Conservation (phyloP, 2,797 vertebrate species). For the Setipinna tenuifilis region DNA sequence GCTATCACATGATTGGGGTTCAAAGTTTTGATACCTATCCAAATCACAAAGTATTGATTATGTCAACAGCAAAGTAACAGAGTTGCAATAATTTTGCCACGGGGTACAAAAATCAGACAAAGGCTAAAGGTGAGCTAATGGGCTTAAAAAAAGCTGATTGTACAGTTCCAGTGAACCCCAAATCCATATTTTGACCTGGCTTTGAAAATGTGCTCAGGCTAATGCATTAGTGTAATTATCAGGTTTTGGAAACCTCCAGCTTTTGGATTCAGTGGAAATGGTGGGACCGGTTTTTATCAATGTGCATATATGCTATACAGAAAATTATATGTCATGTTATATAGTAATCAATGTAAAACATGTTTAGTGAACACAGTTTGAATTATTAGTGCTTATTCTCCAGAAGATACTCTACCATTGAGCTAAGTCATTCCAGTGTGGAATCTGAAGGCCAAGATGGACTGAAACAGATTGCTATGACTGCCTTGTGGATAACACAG, state of each 20-base stretch:
- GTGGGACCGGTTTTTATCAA: background rate
- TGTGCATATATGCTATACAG: background rate
- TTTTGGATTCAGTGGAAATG: background rate
- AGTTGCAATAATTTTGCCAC: background rate
- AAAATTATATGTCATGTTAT: no score
- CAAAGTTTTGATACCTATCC: background rate
- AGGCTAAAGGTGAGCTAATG: background rate
- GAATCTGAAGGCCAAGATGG: background rate
- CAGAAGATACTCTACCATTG: background rate
- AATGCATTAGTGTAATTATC: background rate
- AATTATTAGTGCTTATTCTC: background rate
- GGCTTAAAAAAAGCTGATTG: background rate
- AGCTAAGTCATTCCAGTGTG: background rate
- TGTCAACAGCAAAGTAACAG: slow-evolving; percentile 1
- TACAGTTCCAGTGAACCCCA: background rate
- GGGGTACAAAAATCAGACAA: background rate
- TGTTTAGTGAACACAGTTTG: no score
- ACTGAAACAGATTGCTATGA: background rate
- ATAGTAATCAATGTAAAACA: no score
- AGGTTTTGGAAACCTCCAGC: background rate
- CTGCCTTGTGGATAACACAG: background rate
- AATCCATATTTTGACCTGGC: background rate
- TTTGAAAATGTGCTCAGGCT: background rate
- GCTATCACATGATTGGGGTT: background rate
- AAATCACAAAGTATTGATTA: background rate